These are phyloP conservation scores for Drosophila demipolita DNA, from an alignment of 2,888 invertebrate species.

Conservation along the genomic window DNA sequence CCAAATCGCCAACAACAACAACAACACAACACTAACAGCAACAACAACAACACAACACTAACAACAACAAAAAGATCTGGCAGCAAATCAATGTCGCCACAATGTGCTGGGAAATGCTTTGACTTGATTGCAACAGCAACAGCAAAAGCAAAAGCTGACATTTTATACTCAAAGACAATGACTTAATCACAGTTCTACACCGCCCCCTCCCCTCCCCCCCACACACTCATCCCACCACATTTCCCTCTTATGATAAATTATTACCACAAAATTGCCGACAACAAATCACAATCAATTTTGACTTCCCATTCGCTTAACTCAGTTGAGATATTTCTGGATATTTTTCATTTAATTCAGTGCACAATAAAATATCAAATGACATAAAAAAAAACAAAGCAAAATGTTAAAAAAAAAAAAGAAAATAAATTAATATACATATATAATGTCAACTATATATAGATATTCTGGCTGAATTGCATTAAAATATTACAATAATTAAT, in stretches of 20 bases:
- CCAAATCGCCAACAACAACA: conserved; percentile 19
- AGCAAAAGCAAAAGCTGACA: neutral
- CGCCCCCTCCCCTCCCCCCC: neutral
- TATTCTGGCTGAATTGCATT: neutral
- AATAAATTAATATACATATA: neutral
- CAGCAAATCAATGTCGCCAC: conserved; percentile 49
- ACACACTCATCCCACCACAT: neutral
- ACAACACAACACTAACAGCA: neutral
- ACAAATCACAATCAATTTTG: neutral
- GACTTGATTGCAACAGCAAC: conserved; percentile 29
- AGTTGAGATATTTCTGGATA: neutral
- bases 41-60: conserved; percentile 10
- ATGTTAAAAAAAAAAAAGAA: neutral
- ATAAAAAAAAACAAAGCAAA: neutral
- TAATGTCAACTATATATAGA: neutral
- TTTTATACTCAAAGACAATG: conserved; percentile 21
- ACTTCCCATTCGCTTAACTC: neutral
- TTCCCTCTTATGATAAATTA: neutral
- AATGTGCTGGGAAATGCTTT: conserved; percentile 47
- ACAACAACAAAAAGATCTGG: conserved; percentile 7
- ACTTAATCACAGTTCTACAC: neutral
- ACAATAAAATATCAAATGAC: neutral
- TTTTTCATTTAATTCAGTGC: neutral
- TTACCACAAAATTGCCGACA: neutral
- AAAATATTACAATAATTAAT: neutral